These are phyloP conservation scores for Dascyllus trimaculatus DNA, from an alignment of 2,113 vertebrate genomes.

Conservation along the genomic window DNA sequence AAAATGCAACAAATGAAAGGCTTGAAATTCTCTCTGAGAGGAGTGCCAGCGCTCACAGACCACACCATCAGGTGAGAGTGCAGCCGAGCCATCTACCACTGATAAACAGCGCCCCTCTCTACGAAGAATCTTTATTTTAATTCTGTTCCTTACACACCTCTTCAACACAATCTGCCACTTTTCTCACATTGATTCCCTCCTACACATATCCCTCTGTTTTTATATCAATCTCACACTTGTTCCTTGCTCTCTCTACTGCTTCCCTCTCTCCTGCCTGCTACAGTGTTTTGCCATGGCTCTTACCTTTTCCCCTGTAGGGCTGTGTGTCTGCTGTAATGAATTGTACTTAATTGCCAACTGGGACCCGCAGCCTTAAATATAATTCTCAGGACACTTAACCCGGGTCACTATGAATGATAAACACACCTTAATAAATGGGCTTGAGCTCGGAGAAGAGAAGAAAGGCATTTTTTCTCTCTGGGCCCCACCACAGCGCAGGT, in stretches of 20 bases:
- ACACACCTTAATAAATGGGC: constrained; percentile 79
- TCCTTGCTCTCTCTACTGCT: constrained; percentile 6
- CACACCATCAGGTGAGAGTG: constrained; percentile 52
- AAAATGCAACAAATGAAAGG: constrained; percentile 76
- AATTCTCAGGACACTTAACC: constrained; percentile 85
- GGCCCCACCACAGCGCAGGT: constrained; percentile 42
- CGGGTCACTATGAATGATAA: constrained; percentile 80
- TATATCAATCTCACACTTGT: constrained; percentile 38
- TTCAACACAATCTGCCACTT: constrained; percentile 33
- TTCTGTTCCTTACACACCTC: constrained; percentile 9
- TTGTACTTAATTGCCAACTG: constrained; percentile 83
- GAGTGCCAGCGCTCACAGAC: constrained; percentile 7
- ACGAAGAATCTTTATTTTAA: not conserved
- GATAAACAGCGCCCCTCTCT: constrained; percentile 16
- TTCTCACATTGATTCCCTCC: constrained; percentile 48
- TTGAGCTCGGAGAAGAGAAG: constrained; percentile 50
- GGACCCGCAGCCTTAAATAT: constrained; percentile 80
- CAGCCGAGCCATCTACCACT: not conserved
- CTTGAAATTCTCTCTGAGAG: constrained; percentile 70
- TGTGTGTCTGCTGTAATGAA: constrained; percentile 82
- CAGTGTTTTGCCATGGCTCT: constrained; percentile 61
- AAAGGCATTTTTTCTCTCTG: constrained; percentile 56
- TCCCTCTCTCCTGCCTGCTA: constrained; percentile 34
- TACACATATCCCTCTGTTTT: constrained; percentile 23
- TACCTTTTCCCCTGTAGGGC: constrained; percentile 70